These are phyloP conservation scores for Andrena flavipes DNA, from an alignment of 2,888 invertebrate species.

Conservation along the genomic window DNA sequence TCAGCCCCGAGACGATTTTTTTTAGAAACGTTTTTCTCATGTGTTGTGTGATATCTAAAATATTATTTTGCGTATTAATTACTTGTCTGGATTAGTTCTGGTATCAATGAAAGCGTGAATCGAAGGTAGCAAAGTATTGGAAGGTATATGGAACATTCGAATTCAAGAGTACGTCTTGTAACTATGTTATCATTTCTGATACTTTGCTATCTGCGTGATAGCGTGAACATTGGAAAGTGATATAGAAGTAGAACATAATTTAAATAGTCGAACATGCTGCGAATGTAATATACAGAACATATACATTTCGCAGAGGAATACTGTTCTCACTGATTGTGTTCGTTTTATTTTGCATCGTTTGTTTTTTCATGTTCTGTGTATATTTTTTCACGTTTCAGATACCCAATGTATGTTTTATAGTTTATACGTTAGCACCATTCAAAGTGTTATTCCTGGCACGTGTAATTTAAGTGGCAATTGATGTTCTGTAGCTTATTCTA, in stretches of 20 bases:
- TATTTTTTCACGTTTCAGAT: constrained; percentile 79
- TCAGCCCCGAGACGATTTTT: constrained; percentile 2
- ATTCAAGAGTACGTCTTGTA: background rate
- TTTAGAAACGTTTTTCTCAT: constrained; percentile 16
- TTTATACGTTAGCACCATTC: constrained; percentile 77
- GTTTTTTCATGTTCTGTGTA: constrained; percentile 69
- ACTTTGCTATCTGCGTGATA: constrained; percentile 40
- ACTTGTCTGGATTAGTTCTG: constrained; percentile 14
- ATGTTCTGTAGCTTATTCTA: constrained; percentile 77
- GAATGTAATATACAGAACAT: constrained; percentile 33
- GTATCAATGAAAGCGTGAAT: constrained; percentile 6
- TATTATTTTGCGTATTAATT: constrained; percentile 13
- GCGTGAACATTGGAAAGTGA: constrained; percentile 44
- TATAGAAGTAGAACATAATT: constrained; percentile 62
- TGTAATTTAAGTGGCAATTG: constrained; percentile 76
- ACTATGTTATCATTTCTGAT: constrained; percentile 21
- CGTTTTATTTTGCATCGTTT: constrained; percentile 65
- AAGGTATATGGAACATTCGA: background rate
- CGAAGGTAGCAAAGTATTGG: constrained; percentile 41
- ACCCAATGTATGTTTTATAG: constrained; percentile 77
- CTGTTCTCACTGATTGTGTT: constrained; percentile 46
- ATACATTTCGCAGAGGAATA: constrained; percentile 29
- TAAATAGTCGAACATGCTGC: constrained; percentile 30
- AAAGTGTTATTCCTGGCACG: constrained; percentile 77
- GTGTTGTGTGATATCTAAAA: constrained; percentile 33